A percentile compares a stretch with the other conserved stretches of the same genome.
phyloP scores from a whole-genome alignment of 2,888 invertebrate genomes.

The Sphinx pinastri region DNA sequence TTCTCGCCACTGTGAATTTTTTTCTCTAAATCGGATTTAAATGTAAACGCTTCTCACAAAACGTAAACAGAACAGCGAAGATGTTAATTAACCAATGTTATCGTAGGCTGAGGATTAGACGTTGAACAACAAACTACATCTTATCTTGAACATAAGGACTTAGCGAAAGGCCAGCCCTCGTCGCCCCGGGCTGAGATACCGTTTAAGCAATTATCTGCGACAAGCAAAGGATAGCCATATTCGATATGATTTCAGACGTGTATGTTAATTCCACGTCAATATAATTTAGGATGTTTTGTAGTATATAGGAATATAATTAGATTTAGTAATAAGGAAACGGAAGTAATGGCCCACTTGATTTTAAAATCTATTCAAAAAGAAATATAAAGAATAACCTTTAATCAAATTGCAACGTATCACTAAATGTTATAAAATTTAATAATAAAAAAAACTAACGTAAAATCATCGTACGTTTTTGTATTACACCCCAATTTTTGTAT shows the following conservation, averaged over 20 bases:
- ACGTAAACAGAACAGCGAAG: constrained; percentile 49
- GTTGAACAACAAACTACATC: constrained; percentile 58
- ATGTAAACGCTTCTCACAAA: constrained; percentile 38
- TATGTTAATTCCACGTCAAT: not conserved
- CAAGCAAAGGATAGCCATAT: constrained; percentile 25
- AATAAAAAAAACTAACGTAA: too few relatives aligned
- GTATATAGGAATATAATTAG: too few relatives aligned
- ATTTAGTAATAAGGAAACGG: too few relatives aligned
- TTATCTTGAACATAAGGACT: constrained; percentile 56
- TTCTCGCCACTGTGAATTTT: too few relatives aligned
- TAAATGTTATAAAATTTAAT: too few relatives aligned
- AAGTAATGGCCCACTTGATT: too few relatives aligned
- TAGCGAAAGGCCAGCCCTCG: constrained; percentile 42
- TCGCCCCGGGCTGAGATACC: constrained; percentile 47
- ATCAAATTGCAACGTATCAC: too few relatives aligned
- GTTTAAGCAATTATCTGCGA: constrained; percentile 62
- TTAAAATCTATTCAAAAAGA: too few relatives aligned
- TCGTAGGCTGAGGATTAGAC: constrained; percentile 65
- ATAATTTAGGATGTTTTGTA: not conserved
- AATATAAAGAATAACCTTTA: too few relatives aligned
- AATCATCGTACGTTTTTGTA: too few relatives aligned
- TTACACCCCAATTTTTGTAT: too few relatives aligned
- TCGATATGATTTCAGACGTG: not conserved
- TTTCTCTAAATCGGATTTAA: not conserved
- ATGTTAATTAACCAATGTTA: constrained; percentile 64